These are phyloP conservation scores for Tichodroma muraria DNA, from an alignment of 2,113 vertebrate species.

Conservation along the genomic window DNA sequence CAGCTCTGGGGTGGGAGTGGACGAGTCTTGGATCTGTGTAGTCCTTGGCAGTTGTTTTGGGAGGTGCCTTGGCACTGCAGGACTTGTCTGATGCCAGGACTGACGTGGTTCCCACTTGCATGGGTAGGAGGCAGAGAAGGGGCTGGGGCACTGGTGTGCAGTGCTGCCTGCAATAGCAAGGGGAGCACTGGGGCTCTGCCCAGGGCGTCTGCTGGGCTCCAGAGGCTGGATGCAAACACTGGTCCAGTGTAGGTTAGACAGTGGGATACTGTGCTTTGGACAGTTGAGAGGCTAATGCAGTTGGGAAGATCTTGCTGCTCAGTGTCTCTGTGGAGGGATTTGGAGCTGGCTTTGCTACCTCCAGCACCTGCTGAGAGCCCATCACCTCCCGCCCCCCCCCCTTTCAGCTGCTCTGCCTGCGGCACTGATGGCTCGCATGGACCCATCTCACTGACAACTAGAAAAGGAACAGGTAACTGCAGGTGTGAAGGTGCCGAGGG, in stretches of 20 bases:
- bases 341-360: neutral
- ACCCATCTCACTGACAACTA: rapidly evolving
- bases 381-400: too few species aligned
- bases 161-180: rapidly evolving
- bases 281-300: neutral
- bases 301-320: rapidly evolving
- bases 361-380: neutral
- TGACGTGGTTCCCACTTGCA: neutral
- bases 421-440: rapidly evolving
- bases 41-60: neutral
- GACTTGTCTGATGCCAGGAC: neutral
- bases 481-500: neutral
- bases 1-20: neutral
- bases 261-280: neutral
- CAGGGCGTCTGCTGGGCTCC: neutral
- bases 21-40: rapidly evolving
- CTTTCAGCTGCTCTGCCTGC: neutral
- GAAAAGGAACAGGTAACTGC: rapidly evolving
- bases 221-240: neutral
- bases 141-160: rapidly evolving
- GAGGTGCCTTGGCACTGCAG: neutral
- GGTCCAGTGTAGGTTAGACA: rapidly evolving
- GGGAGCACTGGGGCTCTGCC: neutral
- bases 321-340: rapidly evolving
- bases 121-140: neutral